Evolutionary conservation across 2,797 vertebrate genomes (phyloP).

Genomic region (Typhlichthys eigenmanni): DNA sequence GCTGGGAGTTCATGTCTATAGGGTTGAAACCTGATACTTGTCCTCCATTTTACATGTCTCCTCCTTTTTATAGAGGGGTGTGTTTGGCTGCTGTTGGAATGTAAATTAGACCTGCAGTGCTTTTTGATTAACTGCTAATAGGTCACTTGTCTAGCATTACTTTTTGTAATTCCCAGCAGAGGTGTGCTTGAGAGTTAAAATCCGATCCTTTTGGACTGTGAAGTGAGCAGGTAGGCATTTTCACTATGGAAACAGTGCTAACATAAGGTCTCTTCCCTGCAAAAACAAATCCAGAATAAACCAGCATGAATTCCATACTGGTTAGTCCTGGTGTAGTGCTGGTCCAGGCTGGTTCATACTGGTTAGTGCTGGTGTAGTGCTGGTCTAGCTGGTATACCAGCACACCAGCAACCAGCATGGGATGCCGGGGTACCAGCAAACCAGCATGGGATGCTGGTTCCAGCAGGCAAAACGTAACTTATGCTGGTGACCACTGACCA

Average conservation of each 20-base stretch:
- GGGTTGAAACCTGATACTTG: slow-evolving; percentile 48
- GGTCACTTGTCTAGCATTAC: slow-evolving; percentile 13
- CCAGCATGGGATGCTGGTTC: too few species aligned
- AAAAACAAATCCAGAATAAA: too few species aligned
- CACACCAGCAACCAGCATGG: too few species aligned
- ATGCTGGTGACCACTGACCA: too few species aligned
- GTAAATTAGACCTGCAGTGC: slow-evolving; percentile 45
- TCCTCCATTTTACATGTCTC: slow-evolving; percentile 34
- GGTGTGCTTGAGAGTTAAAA: slow-evolving; percentile 20
- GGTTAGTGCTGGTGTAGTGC: too few species aligned
- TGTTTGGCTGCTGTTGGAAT: slow-evolving; percentile 37
- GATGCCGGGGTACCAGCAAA: too few species aligned
- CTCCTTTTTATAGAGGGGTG: slow-evolving; percentile 28
- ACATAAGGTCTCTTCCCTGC: too few species aligned
- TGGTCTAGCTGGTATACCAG: too few species aligned
- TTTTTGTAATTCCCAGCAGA: slow-evolving; percentile 1
- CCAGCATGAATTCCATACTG: too few species aligned
- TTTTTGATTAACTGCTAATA: slow-evolving; percentile 24
- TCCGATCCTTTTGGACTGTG: not conserved
- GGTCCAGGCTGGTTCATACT: too few species aligned
- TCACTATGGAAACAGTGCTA: not conserved
- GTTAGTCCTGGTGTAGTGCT: too few species aligned
- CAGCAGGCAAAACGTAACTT: too few species aligned
- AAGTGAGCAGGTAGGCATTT: not conserved
- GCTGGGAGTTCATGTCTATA: slow-evolving; percentile 44